Evolutionary conservation across 2,797 vertebrate species (phyloP), one percentile per base, ranked within the genome.

Genomic region (Halcyon leucocephala): DNA sequence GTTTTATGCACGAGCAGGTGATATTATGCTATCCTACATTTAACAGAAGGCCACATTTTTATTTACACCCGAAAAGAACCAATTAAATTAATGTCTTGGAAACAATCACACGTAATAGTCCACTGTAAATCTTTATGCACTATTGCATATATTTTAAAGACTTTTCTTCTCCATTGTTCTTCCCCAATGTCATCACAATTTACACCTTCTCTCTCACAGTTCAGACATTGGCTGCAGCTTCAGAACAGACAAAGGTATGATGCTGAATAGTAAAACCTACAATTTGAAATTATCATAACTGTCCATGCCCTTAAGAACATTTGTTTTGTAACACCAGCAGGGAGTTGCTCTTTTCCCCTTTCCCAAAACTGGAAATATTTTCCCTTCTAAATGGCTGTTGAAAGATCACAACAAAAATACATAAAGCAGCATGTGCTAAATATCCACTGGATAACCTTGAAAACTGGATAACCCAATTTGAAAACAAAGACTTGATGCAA

Each of bases 61-160:
- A 92, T 89, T 89, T 86, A 91, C 46, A 66, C 12, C 28, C 19
- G 17, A 46, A 41, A 67, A 71, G 48, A 74, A 62, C 4, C 39
- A 73, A 69, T 95, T 79, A 79, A 95, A 92, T 91, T 86, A 94
- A 86, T 46, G 85, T 55, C 52, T 62, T 74, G 80, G 69, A 86
- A 95, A 94, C 33, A 82, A 37, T 10, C 12, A 66, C 35, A 49
- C 11, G 1, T 64, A 78, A 57, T n/a, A 84, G n/a, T 10, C 26
- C 46, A 48, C 29, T 29, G n/a, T 78, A 95, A 96, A 89, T 74
- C 73, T 78, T 62, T 62, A 62, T 49, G 46, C 20, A 20, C 48
- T 39, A 24, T 5, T 87, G 15, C 3, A 0, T 10, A 10, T 66
- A 46, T 72, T 93, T 89, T 61, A 49, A 84, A 57, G 41, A 57